phyloP scores from a whole-genome alignment of 2,888 invertebrate genomes.

The Phyto melanocephala region DNA sequence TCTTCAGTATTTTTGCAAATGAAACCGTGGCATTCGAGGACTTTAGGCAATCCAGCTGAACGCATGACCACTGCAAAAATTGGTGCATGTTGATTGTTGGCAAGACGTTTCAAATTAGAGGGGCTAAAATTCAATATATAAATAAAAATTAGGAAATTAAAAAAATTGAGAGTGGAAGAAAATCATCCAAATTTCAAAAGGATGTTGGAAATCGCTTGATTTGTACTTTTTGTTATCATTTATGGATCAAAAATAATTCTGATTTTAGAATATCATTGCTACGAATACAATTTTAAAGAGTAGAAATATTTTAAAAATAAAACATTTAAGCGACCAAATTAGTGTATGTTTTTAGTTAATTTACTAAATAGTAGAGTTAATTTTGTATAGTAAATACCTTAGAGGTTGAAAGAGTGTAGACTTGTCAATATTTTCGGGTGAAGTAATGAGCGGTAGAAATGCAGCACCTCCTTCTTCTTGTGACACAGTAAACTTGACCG shows the following conservation, averaged over 20 bases:
- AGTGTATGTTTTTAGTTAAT: too few species aligned
- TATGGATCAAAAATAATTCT: too few species aligned
- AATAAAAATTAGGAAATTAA: too few species aligned
- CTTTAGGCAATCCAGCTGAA: conserved; percentile 85
- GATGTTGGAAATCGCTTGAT: too few species aligned
- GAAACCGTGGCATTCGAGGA: conserved; percentile 94
- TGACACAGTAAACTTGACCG: conserved; percentile 89
- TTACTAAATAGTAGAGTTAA: too few species aligned
- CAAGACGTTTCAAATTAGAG: conserved; percentile 76
- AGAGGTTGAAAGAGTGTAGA: conserved; percentile 82
- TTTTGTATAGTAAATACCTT: conserved; percentile 73
- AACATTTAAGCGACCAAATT: too few species aligned
- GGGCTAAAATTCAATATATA: conserved; percentile 75
- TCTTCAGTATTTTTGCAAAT: conserved; percentile 93
- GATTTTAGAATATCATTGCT: too few species aligned
- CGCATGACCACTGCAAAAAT: conserved; percentile 95
- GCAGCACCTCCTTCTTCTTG: conserved; percentile 83
- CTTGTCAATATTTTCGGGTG: conserved; percentile 89
- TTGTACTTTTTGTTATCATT: too few species aligned
- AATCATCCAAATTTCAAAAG: too few species aligned
- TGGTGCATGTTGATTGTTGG: conserved; percentile 85
- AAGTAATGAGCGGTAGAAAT: conserved; percentile 90
- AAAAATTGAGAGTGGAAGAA: too few species aligned
- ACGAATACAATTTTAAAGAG: too few species aligned
- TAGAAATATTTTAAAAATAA: too few species aligned